Base-by-base conservation (phyloP, 2,888 invertebrate species). In the Dichetophora obliterata region DNA sequence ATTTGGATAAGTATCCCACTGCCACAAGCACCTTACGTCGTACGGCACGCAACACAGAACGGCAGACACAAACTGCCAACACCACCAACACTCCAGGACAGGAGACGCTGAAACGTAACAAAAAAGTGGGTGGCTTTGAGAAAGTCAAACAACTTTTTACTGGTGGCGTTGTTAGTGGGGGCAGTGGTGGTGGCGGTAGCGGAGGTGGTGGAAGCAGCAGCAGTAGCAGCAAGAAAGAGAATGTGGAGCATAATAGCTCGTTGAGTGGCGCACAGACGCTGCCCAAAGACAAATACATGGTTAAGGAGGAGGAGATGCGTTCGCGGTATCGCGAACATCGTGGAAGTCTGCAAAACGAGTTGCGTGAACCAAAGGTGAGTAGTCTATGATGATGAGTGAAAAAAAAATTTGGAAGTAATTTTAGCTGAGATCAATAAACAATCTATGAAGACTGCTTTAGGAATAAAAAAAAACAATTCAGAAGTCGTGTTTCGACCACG, bases 61-160 rank as follows among this genome's bases (percentile, higher is more conserved):
- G 74, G 8, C 74, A 65, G 9, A 65, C 50, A 80, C 81, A 9
- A 84, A 83, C 76, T 71, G 73, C 54, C 43, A 59, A 22, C 50
- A 50, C 14, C 59, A 43, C 48, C 50, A 50, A 5, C 59, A 43
- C 48, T 37, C 37, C 68, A 9, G 9, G 59, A 31, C 69, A 78
- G 72, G 86, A 83, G 86, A 89, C 86, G 19, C 82, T 88, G 54
- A 89, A 89, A 79, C 86, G 87, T 24, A 89, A 91, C 76, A 94
- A 94, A 88, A 94, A 93, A 86, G 90, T 92, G 83, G 93, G 94
- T 88, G 92, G 93, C 84, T 91, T 94, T 83, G 94, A 94, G 89
- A 94, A 93, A 91, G 94, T 94, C 82, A 95, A 94, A 86, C 94
- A 94, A 88, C 91, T 95, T 83, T 95, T 95, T 90, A 93, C 92